phyloP scores from a whole-genome alignment of 2,113 vertebrate genomes.

The Orycteropus afer region DNA sequence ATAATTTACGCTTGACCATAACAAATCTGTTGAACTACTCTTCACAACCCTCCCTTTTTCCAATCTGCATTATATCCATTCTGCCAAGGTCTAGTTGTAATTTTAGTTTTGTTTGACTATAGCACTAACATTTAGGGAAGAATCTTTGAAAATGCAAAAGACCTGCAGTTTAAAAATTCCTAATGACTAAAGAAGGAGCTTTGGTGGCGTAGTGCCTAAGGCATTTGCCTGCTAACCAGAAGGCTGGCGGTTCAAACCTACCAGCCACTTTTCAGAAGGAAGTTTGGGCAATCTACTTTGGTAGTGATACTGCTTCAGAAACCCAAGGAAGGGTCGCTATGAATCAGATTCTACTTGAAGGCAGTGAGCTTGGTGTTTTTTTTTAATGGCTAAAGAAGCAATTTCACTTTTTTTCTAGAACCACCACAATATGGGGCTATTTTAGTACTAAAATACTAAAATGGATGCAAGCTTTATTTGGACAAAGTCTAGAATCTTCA shows the following conservation, averaged over 20 bases:
- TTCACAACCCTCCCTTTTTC: background rate
- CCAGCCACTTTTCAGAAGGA: no score
- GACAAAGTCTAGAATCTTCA: slow-evolving; percentile 7
- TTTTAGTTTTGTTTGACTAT: background rate
- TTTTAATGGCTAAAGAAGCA: slow-evolving; percentile 20
- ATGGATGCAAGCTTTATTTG: background rate
- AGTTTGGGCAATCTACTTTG: no score
- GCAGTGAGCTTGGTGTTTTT: no score
- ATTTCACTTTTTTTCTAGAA: slow-evolving; percentile 37
- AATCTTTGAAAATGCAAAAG: slow-evolving; percentile 32
- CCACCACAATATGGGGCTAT: background rate
- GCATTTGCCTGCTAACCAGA: no score
- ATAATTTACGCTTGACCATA: background rate
- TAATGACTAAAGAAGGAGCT: slow-evolving; percentile 28
- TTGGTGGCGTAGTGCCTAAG: no score
- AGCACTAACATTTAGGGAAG: background rate
- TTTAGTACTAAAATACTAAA: slow-evolving; percentile 38
- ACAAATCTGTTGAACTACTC: background rate
- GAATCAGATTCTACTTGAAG: no score
- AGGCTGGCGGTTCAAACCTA: no score
- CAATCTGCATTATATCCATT: background rate
- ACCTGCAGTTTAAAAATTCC: slow-evolving; percentile 3
- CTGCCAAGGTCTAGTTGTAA: background rate
- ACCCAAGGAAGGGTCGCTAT: no score
- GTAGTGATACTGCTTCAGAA: no score